These are phyloP conservation scores for Bombus superbus DNA, from an alignment of 1,140 invertebrate genomes.

Conservation along the genomic window DNA sequence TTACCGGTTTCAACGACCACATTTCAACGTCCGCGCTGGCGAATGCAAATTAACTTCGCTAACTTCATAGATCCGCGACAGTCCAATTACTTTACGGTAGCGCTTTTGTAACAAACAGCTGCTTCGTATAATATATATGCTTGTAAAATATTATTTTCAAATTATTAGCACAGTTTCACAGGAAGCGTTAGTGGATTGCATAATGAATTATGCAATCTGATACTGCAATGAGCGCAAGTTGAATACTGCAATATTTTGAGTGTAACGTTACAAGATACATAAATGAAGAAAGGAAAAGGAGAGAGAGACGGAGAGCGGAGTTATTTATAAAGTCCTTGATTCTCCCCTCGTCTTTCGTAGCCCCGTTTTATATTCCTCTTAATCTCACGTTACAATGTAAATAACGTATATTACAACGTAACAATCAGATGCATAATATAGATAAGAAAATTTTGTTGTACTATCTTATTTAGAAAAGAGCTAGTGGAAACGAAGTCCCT, in stretches of 20 bases:
- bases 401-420: not conserved
- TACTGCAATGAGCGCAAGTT: not conserved
- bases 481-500: not conserved
- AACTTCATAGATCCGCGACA: constrained; percentile 24
- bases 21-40: not conserved
- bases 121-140: not conserved
- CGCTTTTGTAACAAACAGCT: constrained; percentile 36
- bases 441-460: constrained; percentile 5
- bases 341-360: constrained; percentile 4
- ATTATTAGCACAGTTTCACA: constrained; percentile 27
- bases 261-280: constrained; percentile 20
- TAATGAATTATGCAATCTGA: constrained; percentile 29
- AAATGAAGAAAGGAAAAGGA: not conserved
- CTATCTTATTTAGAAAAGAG: not conserved
- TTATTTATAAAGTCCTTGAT: constrained; percentile 29
- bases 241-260: constrained; percentile 32
- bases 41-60: constrained; percentile 21
- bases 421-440: constrained; percentile 11
- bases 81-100: constrained; percentile 28
- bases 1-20: not conserved
- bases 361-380: constrained; percentile 1
- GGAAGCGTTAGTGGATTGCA: not conserved
- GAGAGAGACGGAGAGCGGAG: not conserved
- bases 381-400: constrained; percentile 6
- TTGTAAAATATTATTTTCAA: not conserved